phyloP scores from a whole-genome alignment of 1,140 invertebrate genomes.

The Heliconius melpomene region DNA sequence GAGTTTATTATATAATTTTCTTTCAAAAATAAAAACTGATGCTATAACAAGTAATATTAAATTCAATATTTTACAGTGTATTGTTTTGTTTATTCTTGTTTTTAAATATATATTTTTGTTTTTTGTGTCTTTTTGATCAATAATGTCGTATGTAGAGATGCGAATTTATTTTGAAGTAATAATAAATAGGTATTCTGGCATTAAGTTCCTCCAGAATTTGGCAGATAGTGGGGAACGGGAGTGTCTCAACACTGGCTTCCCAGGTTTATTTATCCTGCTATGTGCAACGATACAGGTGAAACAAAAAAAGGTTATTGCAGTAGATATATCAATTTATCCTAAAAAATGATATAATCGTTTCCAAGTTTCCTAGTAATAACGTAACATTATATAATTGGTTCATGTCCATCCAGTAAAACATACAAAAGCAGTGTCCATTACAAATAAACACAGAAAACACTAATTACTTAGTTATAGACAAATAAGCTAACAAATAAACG shows the following conservation, averaged over 20 bases:
- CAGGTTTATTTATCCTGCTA: neutral
- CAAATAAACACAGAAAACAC: neutral
- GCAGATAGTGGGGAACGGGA: too few species aligned
- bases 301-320: neutral
- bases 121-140: neutral
- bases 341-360: neutral
- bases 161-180: neutral
- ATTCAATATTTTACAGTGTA: conserved; percentile 10
- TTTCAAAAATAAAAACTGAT: conserved; percentile 15
- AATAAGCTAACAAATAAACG: conserved; percentile 15
- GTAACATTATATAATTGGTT: neutral
- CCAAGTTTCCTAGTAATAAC: neutral
- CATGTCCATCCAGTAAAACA: neutral
- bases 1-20: conserved; percentile 12
- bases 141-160: neutral
- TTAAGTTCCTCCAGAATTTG: too few species aligned
- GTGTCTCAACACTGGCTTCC: neutral
- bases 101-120: neutral
- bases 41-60: neutral
- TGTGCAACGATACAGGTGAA: neutral
- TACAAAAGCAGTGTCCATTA: neutral
- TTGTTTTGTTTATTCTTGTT: neutral
- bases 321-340: neutral
- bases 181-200: neutral
- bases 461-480: conserved; percentile 18